Conservation (phyloP, 2,888 invertebrate species). For the Allacma fusca region DNA sequence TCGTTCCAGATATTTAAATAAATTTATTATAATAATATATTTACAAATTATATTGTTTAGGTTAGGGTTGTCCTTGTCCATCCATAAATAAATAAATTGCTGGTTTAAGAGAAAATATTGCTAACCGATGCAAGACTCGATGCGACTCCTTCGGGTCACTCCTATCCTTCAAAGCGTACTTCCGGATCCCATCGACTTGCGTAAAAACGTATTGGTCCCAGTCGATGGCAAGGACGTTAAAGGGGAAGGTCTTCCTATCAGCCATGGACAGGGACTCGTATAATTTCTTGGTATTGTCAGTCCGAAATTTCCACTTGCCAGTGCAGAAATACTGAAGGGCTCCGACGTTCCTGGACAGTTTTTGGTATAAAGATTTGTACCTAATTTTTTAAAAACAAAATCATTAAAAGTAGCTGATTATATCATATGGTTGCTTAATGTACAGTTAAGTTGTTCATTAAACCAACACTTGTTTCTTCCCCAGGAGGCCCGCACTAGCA, state of each 20-base stretch:
- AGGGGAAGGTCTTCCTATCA: neutral
- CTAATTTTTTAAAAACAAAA: too few relatives aligned
- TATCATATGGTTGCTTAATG: too few relatives aligned
- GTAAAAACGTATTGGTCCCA: neutral
- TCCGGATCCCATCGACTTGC: neutral
- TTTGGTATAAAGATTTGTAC: neutral
- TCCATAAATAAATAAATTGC: too few relatives aligned
- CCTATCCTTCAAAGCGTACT: neutral
- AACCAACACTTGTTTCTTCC: conserved; percentile 80
- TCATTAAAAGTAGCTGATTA: too few relatives aligned
- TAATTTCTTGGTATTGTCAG: neutral
- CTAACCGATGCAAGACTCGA: too few relatives aligned
- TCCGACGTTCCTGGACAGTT: neutral
- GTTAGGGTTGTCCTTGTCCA: too few relatives aligned
- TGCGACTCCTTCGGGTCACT: neutral
- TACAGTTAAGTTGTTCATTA: too few relatives aligned
- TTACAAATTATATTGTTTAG: too few relatives aligned
- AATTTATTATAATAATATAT: too few relatives aligned
- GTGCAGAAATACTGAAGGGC: neutral
- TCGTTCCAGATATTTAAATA: too few relatives aligned
- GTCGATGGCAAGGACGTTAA: neutral
- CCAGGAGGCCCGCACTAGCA: conserved; percentile 69
- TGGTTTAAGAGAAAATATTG: too few relatives aligned
- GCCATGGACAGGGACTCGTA: neutral
- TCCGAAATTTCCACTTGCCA: neutral